Evolutionary conservation across 64 coral and sea anemone species (phyloP).

Genomic region (Actinia equina): DNA sequence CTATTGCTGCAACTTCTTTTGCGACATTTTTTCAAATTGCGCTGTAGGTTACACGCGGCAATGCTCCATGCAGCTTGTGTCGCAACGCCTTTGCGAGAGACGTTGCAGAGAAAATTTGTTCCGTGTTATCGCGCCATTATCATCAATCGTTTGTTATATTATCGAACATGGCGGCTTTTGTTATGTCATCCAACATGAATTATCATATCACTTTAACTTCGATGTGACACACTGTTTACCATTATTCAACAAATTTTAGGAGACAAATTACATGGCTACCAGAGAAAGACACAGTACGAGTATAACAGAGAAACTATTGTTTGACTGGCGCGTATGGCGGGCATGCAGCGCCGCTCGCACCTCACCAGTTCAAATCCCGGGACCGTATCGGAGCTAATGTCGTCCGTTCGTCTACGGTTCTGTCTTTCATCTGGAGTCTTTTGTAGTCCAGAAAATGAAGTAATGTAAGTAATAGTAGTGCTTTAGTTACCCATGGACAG

Average conservation of each 20-base stretch:
- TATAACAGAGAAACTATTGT: not conserved
- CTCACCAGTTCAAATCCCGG: not conserved
- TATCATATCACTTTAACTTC: not conserved
- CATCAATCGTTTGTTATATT: too few species aligned
- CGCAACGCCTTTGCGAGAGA: too few species aligned
- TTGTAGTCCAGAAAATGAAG: conserved; percentile 1
- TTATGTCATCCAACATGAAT: not conserved
- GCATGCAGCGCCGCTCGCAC: not conserved
- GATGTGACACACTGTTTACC: not conserved
- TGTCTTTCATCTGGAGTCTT: not conserved
- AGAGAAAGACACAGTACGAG: not conserved
- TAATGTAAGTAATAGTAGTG: not conserved
- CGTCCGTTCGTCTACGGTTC: not conserved
- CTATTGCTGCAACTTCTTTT: too few species aligned
- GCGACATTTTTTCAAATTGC: too few species aligned
- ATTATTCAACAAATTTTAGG: not conserved
- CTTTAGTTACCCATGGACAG: not conserved
- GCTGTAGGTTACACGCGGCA: too few species aligned
- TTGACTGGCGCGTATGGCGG: not conserved
- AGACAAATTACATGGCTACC: not conserved
- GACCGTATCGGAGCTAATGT: not conserved
- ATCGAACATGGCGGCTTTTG: not conserved
- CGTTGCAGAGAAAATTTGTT: too few species aligned
- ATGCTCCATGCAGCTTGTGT: too few species aligned
- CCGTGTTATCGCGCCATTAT: too few species aligned